Evolutionary conservation across 1,140 invertebrate species (phyloP).

Genomic region (Aphaenogaster floridana): DNA sequence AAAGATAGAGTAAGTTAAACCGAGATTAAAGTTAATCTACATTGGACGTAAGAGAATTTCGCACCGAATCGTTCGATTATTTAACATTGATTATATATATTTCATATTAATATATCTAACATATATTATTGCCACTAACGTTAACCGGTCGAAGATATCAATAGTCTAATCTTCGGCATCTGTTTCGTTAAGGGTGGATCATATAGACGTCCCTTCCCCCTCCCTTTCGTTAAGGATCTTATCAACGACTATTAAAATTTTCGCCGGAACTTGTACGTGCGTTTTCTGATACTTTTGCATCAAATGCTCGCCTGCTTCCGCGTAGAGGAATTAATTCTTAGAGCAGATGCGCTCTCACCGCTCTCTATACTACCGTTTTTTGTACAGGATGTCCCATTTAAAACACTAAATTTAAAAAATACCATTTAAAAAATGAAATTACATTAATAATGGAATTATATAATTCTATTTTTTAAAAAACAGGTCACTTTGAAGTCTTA

Average conservation of each 20-base stretch:
- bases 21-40: too few relatives aligned
- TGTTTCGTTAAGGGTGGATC: constrained; percentile 84
- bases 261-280: constrained; percentile 74
- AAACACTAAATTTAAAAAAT: too few relatives aligned
- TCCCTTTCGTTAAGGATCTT: constrained; percentile 84
- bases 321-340: constrained; percentile 44
- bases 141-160: background rate
- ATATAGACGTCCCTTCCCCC: constrained; percentile 84
- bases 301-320: background rate
- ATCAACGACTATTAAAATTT: constrained; percentile 83
- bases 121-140: background rate
- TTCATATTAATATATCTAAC: constrained; percentile 15
- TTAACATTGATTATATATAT: background rate
- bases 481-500: too few relatives aligned
- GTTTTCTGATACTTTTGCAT: constrained; percentile 45
- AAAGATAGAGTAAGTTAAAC: background rate
- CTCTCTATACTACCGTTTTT: background rate
- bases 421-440: too few relatives aligned
- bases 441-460: too few relatives aligned
- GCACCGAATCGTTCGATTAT: background rate
- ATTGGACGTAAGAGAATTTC: too few relatives aligned
- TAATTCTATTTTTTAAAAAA: too few relatives aligned
- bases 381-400: background rate
- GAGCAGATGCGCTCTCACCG: background rate
- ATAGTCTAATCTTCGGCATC: constrained; percentile 67